A percentile compares a stretch with the other conserved stretches of the same genome.
These are phyloP conservation scores for Drosophila neonasuta DNA, from an alignment of 2,888 invertebrate species.

Conservation along the genomic window DNA sequence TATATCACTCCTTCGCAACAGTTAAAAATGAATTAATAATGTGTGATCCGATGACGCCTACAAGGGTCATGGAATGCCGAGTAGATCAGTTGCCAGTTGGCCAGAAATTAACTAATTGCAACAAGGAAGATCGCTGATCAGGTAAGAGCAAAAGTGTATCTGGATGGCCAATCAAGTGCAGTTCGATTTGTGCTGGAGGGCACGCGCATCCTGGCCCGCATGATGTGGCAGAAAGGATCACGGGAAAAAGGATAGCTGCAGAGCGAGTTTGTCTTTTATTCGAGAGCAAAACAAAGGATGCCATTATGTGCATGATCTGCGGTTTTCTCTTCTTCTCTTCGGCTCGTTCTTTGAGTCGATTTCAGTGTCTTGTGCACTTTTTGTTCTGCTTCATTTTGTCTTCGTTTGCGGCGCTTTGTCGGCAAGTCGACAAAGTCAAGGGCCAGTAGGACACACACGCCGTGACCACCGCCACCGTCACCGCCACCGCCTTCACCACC, in stretches of 20 bases:
- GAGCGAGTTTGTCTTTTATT: slow-evolving; percentile 26
- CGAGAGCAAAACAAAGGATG: slow-evolving; percentile 58
- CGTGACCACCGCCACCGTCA: slow-evolving; percentile 42
- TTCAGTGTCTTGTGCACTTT: not conserved
- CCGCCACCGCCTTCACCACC: not conserved
- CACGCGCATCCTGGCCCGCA: slow-evolving; percentile 50
- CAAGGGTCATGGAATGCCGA: slow-evolving; percentile 36
- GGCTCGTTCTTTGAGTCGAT: not conserved
- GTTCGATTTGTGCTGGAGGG: slow-evolving; percentile 45
- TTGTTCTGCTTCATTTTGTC: slow-evolving; percentile 13
- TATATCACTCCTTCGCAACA: slow-evolving; percentile 73
- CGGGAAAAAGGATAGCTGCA: slow-evolving; percentile 37
- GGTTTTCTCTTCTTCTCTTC: slow-evolving; percentile 51
- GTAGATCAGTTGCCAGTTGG: not conserved
- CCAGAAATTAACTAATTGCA: slow-evolving; percentile 37
- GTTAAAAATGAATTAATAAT: slow-evolving; percentile 74
- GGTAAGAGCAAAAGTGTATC: not conserved
- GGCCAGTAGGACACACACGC: slow-evolving; percentile 53
- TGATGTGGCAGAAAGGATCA: slow-evolving; percentile 63
- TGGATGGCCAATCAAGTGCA: slow-evolving; percentile 48
- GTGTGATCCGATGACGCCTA: slow-evolving; percentile 66
- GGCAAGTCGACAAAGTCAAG: slow-evolving; percentile 55
- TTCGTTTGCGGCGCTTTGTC: slow-evolving; percentile 68
- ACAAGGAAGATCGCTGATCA: slow-evolving; percentile 6
- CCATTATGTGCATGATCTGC: slow-evolving; percentile 76